Conservation (phyloP, 2,113 vertebrate genomes). For the Pedetes capensis region DNA sequence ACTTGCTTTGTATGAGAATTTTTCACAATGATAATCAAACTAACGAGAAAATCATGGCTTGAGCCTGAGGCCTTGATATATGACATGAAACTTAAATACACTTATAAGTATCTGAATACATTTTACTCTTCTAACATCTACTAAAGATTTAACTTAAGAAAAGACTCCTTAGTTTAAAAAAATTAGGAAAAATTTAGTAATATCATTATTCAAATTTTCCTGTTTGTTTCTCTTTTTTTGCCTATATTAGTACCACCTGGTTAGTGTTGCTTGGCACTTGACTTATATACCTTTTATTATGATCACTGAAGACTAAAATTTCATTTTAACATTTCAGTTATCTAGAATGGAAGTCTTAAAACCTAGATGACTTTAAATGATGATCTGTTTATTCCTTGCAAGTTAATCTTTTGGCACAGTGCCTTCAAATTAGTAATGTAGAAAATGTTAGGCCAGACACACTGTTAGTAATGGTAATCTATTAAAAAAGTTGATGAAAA, state of each 20-base stretch:
- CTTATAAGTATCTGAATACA: not conserved
- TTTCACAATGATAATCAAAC: slow-evolving; percentile 5
- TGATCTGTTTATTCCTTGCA: slow-evolving; percentile 41
- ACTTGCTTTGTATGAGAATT: not conserved
- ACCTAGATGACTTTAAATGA: not conserved
- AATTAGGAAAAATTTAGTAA: not conserved
- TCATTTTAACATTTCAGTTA: slow-evolving; percentile 33
- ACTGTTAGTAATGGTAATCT: not conserved
- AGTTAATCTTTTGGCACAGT: not conserved
- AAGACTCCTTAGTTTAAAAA: not conserved
- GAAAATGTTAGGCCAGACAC: not conserved
- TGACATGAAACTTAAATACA: slow-evolving; percentile 1
- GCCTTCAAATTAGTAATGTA: not conserved
- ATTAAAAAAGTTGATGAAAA: slow-evolving; percentile 5
- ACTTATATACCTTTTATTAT: slow-evolving; percentile 8
- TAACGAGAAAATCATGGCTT: not conserved
- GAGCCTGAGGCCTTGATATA: not conserved
- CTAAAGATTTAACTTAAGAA: slow-evolving; percentile 23
- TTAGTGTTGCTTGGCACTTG: slow-evolving; percentile 30
- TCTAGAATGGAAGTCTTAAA: not conserved
- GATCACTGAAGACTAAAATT: slow-evolving; percentile 10
- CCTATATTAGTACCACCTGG: not conserved
- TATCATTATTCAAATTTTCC: not conserved
- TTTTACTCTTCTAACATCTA: not conserved
- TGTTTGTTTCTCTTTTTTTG: not conserved